Evolutionary conservation across 2,113 vertebrate species (phyloP).

Genomic region (Neolamprologus toae): DNA sequence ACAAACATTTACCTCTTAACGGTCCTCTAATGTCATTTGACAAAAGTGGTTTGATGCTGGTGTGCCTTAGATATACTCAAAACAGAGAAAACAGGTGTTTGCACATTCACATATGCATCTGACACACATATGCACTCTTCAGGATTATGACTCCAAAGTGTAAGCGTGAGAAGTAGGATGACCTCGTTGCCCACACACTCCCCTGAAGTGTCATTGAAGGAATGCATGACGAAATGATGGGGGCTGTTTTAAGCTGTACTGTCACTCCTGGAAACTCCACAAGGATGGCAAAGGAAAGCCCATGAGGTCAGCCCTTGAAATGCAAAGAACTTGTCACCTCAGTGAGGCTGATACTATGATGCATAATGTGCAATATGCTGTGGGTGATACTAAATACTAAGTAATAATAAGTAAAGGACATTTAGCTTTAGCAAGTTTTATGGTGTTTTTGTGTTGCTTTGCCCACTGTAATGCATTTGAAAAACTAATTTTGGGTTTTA

Average conservation of each 20-base stretch:
- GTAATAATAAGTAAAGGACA: conserved; percentile 17
- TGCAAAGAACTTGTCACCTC: neutral
- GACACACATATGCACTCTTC: neutral
- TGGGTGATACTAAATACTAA: neutral
- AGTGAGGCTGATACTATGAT: neutral
- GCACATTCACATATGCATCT: neutral
- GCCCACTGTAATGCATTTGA: neutral
- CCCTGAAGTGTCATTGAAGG: neutral
- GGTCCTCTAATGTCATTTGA: conserved; percentile 34
- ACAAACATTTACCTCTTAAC: neutral
- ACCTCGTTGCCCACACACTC: neutral
- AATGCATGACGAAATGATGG: conserved; percentile 2
- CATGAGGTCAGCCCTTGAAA: neutral
- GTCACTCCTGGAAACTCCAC: neutral
- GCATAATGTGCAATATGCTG: neutral
- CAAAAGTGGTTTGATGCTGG: neutral
- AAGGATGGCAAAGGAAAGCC: neutral
- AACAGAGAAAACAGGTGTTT: conserved; percentile 36
- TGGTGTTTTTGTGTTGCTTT: neutral
- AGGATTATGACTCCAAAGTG: neutral
- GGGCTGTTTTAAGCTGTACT: neutral
- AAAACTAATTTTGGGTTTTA: neutral
- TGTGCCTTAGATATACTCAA: conserved; percentile 9
- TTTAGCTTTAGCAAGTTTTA: neutral
- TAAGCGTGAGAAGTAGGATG: neutral